A percentile compares a stretch with the other conserved stretches of the same genome.
These are phyloP conservation scores for Pseudoatta argentina DNA, from an alignment of 1,140 invertebrate species.

Conservation along the genomic window DNA sequence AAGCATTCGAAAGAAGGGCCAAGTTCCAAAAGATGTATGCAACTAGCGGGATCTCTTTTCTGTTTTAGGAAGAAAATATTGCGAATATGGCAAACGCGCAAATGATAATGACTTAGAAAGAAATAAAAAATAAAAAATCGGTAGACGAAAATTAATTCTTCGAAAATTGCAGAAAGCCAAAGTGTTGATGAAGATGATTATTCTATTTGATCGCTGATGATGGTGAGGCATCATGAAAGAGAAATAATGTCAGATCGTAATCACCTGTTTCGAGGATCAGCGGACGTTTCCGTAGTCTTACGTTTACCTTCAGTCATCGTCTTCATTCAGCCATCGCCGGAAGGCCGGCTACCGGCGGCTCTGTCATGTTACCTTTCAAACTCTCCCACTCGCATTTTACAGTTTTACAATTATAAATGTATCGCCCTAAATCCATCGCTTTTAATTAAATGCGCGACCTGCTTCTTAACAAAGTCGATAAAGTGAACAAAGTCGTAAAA, in stretches of 20 bases:
- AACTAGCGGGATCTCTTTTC: not conserved
- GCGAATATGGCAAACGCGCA: not conserved
- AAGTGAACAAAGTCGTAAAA: not conserved
- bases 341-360: conserved; percentile 19
- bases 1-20: not conserved
- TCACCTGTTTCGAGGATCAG: conserved; percentile 71
- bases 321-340: conserved; percentile 55
- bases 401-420: conserved; percentile 18
- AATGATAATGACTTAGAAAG: not conserved
- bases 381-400: conserved; percentile 36
- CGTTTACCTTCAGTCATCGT: conserved; percentile 68
- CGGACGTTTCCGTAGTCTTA: conserved; percentile 63
- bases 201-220: conserved; percentile 36
- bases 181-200: conserved; percentile 39
- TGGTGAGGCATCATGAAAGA: conserved; percentile 52
- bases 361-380: conserved; percentile 52
- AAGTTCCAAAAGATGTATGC: conserved; percentile 14
- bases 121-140: not conserved
- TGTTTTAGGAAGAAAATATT: conserved; percentile 26
- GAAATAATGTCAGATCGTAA: conserved; percentile 69
- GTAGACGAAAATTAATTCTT: not conserved
- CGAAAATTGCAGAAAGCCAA: conserved; percentile 5
- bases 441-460: conserved; percentile 22
- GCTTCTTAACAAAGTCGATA: not conserved
- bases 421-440: not conserved